Base-by-base conservation (phyloP, 2,888 invertebrate genomes). In the Tubulanus polymorphus region DNA sequence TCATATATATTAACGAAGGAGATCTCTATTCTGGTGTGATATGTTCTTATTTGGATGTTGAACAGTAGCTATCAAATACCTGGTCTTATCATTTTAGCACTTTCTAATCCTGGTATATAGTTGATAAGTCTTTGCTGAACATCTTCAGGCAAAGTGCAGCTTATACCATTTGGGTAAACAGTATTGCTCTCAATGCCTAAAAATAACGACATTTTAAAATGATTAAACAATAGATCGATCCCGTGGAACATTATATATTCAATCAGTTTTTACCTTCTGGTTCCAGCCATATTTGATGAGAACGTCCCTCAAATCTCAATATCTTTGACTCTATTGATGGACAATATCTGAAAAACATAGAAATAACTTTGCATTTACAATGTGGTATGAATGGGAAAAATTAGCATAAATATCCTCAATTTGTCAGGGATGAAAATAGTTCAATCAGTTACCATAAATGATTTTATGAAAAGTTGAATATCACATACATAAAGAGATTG, bases 281-380 rank as follows among this genome's bases (percentile, higher is more conserved):
- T 79, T 93, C 93, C 10, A 93, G 79, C 90, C 92, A 93, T 30
- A 91, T 79, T 70, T 86, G 86, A 79, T 92, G 91, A 1, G 72
- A 66, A 58, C 84, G 81, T 1, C 83, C 82, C 0, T 85, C 82
- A 75, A 91, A 93, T 59, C 81, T 75, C 18, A 91, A 68, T 27
- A 90, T 83, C 81, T 93, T 93, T 1, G 91, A 88, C 78, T 93
- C 93, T 62, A 93, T 87, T 12, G 91, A 91, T 0, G 93, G 93
- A 72, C 93, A 93, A 77, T 91, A 92, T 55, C 81, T 71, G 63
- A 20, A 65, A 48, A n/a, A n/a, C n/a, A n/a, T n/a, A n/a, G n/a
- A n/a, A n/a, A n/a, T n/a, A n/a, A n/a, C n/a, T n/a, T n/a, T n/a
- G n/a, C n/a, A n/a, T n/a, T n/a, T n/a, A n/a, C n/a, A n/a, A n/a